Conservation (phyloP, 2,888 invertebrate species). For the Melanargia galathea region DNA sequence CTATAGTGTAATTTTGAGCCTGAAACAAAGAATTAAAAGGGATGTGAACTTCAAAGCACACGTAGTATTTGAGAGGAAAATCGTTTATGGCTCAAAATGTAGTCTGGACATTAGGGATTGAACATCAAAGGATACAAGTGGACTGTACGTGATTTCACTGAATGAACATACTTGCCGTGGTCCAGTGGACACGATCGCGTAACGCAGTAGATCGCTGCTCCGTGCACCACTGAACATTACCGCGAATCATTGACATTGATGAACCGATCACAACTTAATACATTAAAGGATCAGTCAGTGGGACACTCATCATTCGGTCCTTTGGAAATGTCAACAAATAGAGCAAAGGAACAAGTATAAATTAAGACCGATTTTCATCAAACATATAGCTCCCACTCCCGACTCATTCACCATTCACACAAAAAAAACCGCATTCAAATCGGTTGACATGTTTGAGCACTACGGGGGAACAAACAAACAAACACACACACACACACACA, state of each 20-base stretch:
- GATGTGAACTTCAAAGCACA: constrained; percentile 1
- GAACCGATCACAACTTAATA: not conserved
- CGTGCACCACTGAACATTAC: constrained; percentile 4
- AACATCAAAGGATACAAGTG: constrained; percentile 39
- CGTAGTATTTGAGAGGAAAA: not conserved
- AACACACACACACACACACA: too few relatives aligned
- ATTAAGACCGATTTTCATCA: too few relatives aligned
- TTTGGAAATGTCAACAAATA: too few relatives aligned
- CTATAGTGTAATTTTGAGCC: too few relatives aligned
- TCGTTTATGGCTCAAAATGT: not conserved
- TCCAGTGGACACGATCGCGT: constrained; percentile 43
- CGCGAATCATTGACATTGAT: not conserved
- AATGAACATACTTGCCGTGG: constrained; percentile 44
- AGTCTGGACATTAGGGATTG: constrained; percentile 3
- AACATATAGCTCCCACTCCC: too few relatives aligned
- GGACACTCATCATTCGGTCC: too few relatives aligned
- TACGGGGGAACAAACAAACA: too few relatives aligned
- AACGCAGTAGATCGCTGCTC: constrained; percentile 19
- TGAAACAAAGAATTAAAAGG: not conserved
- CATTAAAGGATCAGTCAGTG: not conserved
- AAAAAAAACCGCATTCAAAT: too few relatives aligned
- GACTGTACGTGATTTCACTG: constrained; percentile 41
- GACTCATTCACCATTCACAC: too few relatives aligned
- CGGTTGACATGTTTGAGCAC: too few relatives aligned
- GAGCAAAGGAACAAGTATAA: too few relatives aligned